A percentile compares a stretch with the other conserved stretches of the same genome.
phyloP scores from a whole-genome alignment of 2,113 vertebrate species.

The Brevimyrus niger region DNA sequence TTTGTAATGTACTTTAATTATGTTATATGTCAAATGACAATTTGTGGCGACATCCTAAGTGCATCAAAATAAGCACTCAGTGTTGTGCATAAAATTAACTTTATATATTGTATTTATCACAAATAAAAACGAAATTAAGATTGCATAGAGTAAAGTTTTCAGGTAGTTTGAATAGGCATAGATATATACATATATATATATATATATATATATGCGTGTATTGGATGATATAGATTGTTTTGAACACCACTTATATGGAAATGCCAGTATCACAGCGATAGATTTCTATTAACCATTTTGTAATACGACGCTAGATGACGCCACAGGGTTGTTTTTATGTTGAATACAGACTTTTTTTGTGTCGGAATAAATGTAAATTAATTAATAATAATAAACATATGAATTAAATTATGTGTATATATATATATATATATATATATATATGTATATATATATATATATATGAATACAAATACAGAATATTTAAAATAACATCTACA shows the following conservation, averaged over 20 bases:
- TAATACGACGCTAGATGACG: slow-evolving; percentile 37
- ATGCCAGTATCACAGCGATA: neutral
- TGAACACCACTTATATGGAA: neutral
- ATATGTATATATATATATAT: neutral
- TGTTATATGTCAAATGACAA: neutral
- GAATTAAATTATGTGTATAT: neutral
- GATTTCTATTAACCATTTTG: neutral
- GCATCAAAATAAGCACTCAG: too few species aligned
- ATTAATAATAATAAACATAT: neutral
- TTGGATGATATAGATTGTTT: neutral
- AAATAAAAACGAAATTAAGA: neutral
- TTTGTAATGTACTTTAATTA: neutral
- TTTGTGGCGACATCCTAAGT: neutral
- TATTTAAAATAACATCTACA: neutral
- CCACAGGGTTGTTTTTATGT: neutral
- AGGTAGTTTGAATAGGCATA: neutral
- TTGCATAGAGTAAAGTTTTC: neutral
- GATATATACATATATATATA: neutral
- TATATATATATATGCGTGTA: neutral
- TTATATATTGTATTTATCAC: neutral
- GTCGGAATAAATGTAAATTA: neutral
- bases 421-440: neutral
- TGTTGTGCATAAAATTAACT: neutral
- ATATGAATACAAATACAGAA: neutral
- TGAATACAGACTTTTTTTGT: neutral